Conservation (phyloP, 2,888 invertebrate genomes). For the Bellardia pandia region DNA sequence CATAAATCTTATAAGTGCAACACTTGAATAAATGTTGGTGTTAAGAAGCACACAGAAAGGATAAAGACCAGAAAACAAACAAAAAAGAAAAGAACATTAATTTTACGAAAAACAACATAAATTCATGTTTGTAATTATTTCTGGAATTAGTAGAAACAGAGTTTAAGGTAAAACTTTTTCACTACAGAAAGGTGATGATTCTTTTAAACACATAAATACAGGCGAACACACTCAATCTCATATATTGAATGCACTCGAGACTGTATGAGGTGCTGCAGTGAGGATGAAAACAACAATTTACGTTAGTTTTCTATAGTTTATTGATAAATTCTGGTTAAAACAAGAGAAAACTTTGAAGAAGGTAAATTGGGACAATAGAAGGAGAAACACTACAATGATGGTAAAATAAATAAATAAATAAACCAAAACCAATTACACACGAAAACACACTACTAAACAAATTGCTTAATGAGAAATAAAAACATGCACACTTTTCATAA, state of each 20-base stretch:
- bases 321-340: slow-evolving; percentile 46
- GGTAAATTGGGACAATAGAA: not conserved
- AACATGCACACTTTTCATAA: not conserved
- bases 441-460: not conserved
- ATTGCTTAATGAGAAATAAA: slow-evolving; percentile 13
- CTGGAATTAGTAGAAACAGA: slow-evolving; percentile 79
- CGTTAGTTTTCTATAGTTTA: slow-evolving; percentile 27
- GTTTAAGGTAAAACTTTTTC: slow-evolving; percentile 67
- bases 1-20: slow-evolving; percentile 57
- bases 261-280: not conserved
- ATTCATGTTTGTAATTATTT: slow-evolving; percentile 82
- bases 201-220: slow-evolving; percentile 15
- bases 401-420: not conserved
- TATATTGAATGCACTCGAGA: not conserved
- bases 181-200: slow-evolving; percentile 25
- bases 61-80: not conserved
- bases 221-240: not conserved
- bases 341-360: slow-evolving; percentile 9
- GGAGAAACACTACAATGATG: not conserved
- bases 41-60: not conserved
- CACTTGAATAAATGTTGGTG: slow-evolving; percentile 43
- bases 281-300: slow-evolving; percentile 34
- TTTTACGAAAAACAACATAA: slow-evolving; percentile 81
- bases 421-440: not conserved
- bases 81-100: slow-evolving; percentile 77